A percentile compares a stretch with the other conserved stretches of the same genome.
Evolutionary conservation across 2,888 invertebrate species (phyloP).

Genomic region (Metallyticus violacea): DNA sequence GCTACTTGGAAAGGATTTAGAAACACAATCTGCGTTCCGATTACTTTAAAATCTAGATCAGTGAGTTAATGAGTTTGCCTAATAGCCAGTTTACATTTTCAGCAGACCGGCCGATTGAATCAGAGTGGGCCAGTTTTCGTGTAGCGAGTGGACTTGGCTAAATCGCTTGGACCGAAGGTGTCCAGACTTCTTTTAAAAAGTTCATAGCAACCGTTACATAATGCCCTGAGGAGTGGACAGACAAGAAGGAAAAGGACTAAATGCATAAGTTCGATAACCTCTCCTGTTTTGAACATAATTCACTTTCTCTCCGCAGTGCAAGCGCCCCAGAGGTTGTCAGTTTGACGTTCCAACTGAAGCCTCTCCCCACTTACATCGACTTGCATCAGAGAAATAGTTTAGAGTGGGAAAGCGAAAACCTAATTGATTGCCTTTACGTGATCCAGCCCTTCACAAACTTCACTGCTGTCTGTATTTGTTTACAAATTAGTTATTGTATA

Average conservation of each 20-base stretch:
- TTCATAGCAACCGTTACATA: neutral
- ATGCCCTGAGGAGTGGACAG: neutral
- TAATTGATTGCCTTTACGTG: neutral
- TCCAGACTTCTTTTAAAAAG: neutral
- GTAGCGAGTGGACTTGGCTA: neutral
- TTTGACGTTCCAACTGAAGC: neutral
- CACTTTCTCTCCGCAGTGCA: neutral
- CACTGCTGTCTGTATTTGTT: no score
- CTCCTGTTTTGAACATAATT: neutral
- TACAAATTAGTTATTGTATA: no score
- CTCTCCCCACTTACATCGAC: neutral
- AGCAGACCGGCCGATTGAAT: neutral
- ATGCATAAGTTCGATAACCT: neutral
- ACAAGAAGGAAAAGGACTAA: neutral
- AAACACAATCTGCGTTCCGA: neutral
- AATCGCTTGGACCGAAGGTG: no score
- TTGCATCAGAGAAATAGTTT: neutral
- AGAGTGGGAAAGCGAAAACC: neutral
- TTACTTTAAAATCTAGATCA: neutral
- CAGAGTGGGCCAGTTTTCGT: neutral
- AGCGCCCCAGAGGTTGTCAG: neutral
- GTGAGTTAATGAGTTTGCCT: neutral
- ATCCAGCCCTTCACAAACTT: neutral
- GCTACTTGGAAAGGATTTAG: neutral
- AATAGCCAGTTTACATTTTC: neutral